phyloP scores from a whole-genome alignment of 1,140 invertebrate genomes.

The Hycleus cichorii region DNA sequence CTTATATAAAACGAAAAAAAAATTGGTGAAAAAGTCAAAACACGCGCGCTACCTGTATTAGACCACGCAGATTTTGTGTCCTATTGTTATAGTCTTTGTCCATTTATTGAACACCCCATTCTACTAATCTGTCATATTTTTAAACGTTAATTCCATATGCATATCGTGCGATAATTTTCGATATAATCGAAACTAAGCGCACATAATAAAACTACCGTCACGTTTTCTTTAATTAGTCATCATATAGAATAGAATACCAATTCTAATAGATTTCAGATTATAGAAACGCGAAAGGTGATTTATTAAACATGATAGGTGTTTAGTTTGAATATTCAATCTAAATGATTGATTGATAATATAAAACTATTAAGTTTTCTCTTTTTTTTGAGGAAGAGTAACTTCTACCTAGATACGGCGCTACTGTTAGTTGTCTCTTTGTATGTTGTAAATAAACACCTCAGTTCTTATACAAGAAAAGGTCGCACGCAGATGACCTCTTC shows the following conservation, averaged over 20 bases:
- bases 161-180: slow-evolving; percentile 18
- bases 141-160: slow-evolving; percentile 23
- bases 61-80: slow-evolving; percentile 24
- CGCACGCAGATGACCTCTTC: no score
- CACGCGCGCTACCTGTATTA: slow-evolving; percentile 5
- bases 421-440: no score
- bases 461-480: no score
- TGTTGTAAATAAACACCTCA: no score
- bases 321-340: no score
- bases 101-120: no score
- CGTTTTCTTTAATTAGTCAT: slow-evolving; percentile 23
- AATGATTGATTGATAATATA: no score
- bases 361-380: no score
- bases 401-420: no score
- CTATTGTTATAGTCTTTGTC: slow-evolving; percentile 16
- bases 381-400: no score
- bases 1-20: slow-evolving; percentile 1
- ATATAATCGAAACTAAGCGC: slow-evolving; percentile 16
- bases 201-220: slow-evolving; percentile 6
- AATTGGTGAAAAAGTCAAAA: slow-evolving; percentile 14
- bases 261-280: slow-evolving; percentile 16
- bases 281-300: slow-evolving; percentile 12
- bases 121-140: slow-evolving; percentile 27
- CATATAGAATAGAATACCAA: background rate
- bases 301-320: slow-evolving; percentile 11